These are phyloP conservation scores for Euura lappo DNA, from an alignment of 1,140 invertebrate species.

Conservation along the genomic window DNA sequence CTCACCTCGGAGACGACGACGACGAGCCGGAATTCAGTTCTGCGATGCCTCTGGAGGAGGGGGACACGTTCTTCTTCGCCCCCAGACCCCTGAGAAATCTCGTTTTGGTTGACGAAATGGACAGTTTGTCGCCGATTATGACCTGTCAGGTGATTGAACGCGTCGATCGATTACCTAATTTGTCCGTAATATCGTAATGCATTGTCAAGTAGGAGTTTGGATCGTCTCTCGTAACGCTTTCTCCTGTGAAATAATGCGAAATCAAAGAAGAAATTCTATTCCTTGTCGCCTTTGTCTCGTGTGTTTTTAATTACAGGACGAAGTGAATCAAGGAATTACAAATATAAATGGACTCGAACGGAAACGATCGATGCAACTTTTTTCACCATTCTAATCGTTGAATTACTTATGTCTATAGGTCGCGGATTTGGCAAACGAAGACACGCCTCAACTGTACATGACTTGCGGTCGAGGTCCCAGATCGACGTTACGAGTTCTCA, in stretches of 20 bases:
- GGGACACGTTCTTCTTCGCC: slow-evolving; percentile 99
- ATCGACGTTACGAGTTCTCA: slow-evolving; percentile 89
- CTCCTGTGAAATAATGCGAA: slow-evolving; percentile 44
- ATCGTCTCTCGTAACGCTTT: slow-evolving; percentile 25
- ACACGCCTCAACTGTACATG: slow-evolving; percentile 97
- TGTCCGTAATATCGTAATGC: slow-evolving; percentile 25
- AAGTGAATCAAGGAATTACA: slow-evolving; percentile 54
- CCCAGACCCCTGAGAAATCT: slow-evolving; percentile 94
- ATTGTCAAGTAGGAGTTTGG: slow-evolving; percentile 44
- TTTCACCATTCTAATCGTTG: neutral
- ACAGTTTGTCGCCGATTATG: slow-evolving; percentile 95
- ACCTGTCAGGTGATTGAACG: slow-evolving; percentile 72
- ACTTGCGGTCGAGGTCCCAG: slow-evolving; percentile 94
- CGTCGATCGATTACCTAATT: slow-evolving; percentile 7
- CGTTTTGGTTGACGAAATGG: slow-evolving; percentile 97
- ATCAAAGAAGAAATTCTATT: slow-evolving; percentile 33
- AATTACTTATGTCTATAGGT: slow-evolving; percentile 57
- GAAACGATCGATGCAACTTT: neutral
- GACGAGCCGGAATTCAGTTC: slow-evolving; percentile 99
- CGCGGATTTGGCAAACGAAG: slow-evolving; percentile 92
- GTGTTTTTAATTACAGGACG: slow-evolving; percentile 43
- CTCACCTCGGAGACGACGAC: slow-evolving; percentile 98
- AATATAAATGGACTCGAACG: neutral
- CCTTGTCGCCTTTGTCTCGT: slow-evolving; percentile 55
- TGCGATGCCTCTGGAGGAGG: slow-evolving; percentile 97